Percentiles rank a stretch among this genome's conserved stretches.
phyloP scores from a whole-genome alignment of 2,888 invertebrate species.

The Ectemnius continuus region DNA sequence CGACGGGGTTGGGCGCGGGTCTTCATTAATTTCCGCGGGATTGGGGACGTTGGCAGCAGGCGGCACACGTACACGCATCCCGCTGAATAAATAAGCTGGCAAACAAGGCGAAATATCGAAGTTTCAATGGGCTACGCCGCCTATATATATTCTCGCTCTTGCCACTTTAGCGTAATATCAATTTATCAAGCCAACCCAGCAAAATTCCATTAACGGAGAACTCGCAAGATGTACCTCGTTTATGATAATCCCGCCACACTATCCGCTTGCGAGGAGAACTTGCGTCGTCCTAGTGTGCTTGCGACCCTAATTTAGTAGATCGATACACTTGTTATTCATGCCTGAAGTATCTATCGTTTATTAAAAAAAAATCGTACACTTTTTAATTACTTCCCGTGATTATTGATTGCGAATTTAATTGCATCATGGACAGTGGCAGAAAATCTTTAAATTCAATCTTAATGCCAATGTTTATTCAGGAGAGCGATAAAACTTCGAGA shows the following conservation, averaged over 20 bases:
- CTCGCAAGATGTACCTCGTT: conserved; percentile 8
- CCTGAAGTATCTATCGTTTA: too few relatives aligned
- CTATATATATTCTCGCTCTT: conserved; percentile 29
- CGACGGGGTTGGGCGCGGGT: conserved; percentile 2
- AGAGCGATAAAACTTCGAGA: too few relatives aligned
- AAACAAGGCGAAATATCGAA: conserved; percentile 31
- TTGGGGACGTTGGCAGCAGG: conserved; percentile 3
- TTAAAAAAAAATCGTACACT: too few relatives aligned
- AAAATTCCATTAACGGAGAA: conserved; percentile 24
- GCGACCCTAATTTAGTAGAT: too few relatives aligned
- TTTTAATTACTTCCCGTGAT: too few relatives aligned
- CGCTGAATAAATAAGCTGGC: conserved; percentile 47
- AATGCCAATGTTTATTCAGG: too few relatives aligned
- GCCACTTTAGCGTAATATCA: conserved; percentile 22
- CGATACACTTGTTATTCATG: too few relatives aligned
- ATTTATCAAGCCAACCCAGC: conserved; percentile 21
- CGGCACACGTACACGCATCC: background rate
- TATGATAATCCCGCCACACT: background rate
- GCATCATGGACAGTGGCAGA: too few relatives aligned
- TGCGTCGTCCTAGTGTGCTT: too few relatives aligned
- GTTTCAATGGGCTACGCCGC: conserved; percentile 33
- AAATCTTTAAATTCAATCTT: too few relatives aligned
- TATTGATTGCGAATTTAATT: too few relatives aligned
- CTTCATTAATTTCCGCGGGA: conserved; percentile 35
- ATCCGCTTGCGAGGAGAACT: too few relatives aligned